These are phyloP conservation scores for Idaea straminata DNA, from an alignment of 2,888 invertebrate genomes.

Conservation along the genomic window DNA sequence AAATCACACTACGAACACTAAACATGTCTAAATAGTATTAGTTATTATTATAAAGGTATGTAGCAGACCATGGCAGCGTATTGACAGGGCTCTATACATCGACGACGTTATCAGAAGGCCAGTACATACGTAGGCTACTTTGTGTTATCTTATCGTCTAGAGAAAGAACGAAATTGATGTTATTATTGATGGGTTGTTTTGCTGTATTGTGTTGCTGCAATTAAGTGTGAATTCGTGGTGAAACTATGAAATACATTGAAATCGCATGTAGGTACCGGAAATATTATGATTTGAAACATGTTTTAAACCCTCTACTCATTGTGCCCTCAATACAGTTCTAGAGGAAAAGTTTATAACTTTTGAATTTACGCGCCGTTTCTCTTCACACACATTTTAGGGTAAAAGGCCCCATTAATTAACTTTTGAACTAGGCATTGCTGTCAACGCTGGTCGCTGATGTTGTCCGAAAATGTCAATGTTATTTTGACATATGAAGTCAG, in stretches of 20 bases:
- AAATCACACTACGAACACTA: conserved; percentile 9
- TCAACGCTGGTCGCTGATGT: no score
- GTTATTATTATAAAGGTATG: conserved; percentile 37
- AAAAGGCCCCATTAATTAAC: no score
- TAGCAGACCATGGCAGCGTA: conserved; percentile 62
- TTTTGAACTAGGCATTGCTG: no score
- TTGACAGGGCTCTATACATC: conserved; percentile 65
- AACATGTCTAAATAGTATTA: conserved; percentile 12
- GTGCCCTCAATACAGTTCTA: no score
- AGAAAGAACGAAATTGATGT: conserved; percentile 51
- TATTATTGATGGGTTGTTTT: conserved; percentile 18
- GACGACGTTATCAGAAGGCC: conserved; percentile 62
- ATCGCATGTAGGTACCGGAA: no score
- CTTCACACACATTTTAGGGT: no score
- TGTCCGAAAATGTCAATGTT: background rate
- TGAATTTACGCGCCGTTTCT: no score
- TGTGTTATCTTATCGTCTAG: conserved; percentile 70
- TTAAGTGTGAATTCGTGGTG: no score
- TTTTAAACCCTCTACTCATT: no score
- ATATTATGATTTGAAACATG: no score
- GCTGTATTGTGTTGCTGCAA: background rate
- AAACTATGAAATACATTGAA: no score
- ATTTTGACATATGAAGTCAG: background rate
- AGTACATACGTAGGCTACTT: conserved; percentile 51
- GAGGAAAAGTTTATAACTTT: no score